phyloP scores from a whole-genome alignment of 1,140 invertebrate species.

The Drosophila pseudoananassae region DNA sequence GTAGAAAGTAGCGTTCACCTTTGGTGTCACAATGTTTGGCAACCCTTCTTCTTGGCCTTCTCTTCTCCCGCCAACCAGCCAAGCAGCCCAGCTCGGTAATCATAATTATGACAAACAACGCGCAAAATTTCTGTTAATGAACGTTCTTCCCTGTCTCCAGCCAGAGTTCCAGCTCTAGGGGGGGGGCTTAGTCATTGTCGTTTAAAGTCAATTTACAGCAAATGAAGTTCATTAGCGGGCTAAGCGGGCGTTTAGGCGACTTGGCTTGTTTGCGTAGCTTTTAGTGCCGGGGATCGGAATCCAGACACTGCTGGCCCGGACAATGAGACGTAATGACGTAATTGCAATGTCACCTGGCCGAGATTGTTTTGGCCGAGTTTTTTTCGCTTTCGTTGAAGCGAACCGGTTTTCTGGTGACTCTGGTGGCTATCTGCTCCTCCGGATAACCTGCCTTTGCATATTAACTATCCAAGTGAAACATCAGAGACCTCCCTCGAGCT shows the following conservation, averaged over 20 bases:
- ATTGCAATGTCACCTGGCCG: constrained; percentile 44
- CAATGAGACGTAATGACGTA: constrained; percentile 26
- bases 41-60: constrained; percentile 10
- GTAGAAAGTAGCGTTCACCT: constrained; percentile 7
- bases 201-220: constrained; percentile 42
- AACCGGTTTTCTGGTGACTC: constrained; percentile 34
- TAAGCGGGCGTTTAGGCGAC: constrained; percentile 13
- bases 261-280: constrained; percentile 40
- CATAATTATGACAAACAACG: constrained; percentile 50
- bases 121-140: constrained; percentile 64
- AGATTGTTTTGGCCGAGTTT: constrained; percentile 39
- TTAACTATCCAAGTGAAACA: no score
- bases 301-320: constrained; percentile 12
- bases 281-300: constrained; percentile 9
- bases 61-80: constrained; percentile 8
- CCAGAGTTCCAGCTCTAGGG: background rate
- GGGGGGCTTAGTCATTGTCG: constrained; percentile 18
- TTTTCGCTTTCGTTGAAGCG: constrained; percentile 49
- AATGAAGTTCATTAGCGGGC: constrained; percentile 47
- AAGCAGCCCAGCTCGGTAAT: constrained; percentile 5
- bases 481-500: constrained; percentile 1
- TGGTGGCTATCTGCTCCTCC: no score
- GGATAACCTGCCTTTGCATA: background rate
- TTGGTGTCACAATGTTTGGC: no score
- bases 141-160: constrained; percentile 35